phyloP scores from a whole-genome alignment of 1,140 invertebrate genomes.

The Megathymus violae region DNA sequence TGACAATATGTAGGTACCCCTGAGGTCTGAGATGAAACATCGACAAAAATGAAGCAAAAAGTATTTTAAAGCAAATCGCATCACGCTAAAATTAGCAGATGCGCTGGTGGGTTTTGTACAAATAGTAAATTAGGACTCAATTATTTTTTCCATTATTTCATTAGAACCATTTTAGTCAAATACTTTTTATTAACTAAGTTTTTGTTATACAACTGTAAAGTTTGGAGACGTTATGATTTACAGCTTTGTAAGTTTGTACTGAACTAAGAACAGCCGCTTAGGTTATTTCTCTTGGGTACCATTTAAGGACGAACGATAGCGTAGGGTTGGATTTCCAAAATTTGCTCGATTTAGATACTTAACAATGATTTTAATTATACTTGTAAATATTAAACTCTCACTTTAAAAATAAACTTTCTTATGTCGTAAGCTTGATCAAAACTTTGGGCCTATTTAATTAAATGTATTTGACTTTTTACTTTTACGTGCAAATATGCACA shows the following conservation, averaged over 20 bases:
- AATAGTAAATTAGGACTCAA: not conserved
- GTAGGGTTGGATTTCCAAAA: conserved; percentile 2
- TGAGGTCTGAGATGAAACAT: too few species aligned
- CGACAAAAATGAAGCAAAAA: too few species aligned
- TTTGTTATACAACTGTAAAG: not conserved
- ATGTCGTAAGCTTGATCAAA: conserved; percentile 1
- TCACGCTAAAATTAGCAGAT: too few species aligned
- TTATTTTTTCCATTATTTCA: not conserved
- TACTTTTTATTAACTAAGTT: not conserved
- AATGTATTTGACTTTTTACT: not conserved
- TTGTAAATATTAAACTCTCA: conserved; percentile 11
- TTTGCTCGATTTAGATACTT: conserved; percentile 3
- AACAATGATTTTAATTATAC: conserved; percentile 16
- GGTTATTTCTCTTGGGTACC: conserved; percentile 13
- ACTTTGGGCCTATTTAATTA: conserved; percentile 14
- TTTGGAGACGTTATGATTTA: not conserved
- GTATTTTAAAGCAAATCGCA: too few species aligned
- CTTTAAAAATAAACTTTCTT: not conserved
- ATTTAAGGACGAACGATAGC: not conserved
- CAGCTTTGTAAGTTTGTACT: not conserved
- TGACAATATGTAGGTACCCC: too few species aligned
- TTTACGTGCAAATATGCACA: not conserved
- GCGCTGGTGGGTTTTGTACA: too few species aligned
- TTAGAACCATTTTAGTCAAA: not conserved
- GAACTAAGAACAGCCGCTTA: conserved; percentile 3